phyloP scores from a whole-genome alignment of 92 coral and sea anemone species.

The Porites rus region DNA sequence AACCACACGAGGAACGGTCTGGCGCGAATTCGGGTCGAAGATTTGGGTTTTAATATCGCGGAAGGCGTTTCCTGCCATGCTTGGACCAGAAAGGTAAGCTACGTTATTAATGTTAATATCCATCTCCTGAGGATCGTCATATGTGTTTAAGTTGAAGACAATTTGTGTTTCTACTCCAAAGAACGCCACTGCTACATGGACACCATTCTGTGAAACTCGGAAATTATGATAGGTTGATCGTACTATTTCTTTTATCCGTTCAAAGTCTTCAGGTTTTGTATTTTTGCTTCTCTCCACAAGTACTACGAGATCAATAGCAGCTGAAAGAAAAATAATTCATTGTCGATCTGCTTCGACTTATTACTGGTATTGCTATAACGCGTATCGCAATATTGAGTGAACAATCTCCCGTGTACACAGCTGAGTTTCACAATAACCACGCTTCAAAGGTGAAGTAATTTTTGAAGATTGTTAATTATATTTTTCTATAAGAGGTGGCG shows the following conservation, averaged over 20 bases:
- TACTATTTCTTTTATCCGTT: conserved; percentile 75
- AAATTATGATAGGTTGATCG: conserved; percentile 75
- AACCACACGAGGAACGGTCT: conserved; percentile 74
- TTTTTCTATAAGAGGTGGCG: too few relatives aligned
- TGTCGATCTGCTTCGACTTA: too few relatives aligned
- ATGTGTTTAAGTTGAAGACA: conserved; percentile 68
- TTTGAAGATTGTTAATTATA: too few relatives aligned
- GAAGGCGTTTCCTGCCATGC: conserved; percentile 71
- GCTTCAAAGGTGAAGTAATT: too few relatives aligned
- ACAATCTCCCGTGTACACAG: too few relatives aligned
- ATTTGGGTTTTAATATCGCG: conserved; percentile 59
- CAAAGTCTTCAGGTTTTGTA: conserved; percentile 77
- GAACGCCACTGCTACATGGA: conserved; percentile 84
- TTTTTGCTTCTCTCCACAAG: conserved; percentile 88
- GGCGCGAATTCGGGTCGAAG: conserved; percentile 71
- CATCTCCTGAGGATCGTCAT: conserved; percentile 65
- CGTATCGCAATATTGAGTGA: too few relatives aligned
- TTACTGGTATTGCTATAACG: too few relatives aligned
- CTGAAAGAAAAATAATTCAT: conserved; percentile 12
- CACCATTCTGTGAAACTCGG: conserved; percentile 67
- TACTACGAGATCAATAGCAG: conserved; percentile 78
- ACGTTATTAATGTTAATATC: conserved; percentile 71
- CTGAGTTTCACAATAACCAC: too few relatives aligned
- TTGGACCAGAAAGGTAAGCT: conserved; percentile 71
- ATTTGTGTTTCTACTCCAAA: conserved; percentile 65